phyloP scores from a whole-genome alignment of 1,140 invertebrate genomes.

The Dolichoris vasculosae region DNA sequence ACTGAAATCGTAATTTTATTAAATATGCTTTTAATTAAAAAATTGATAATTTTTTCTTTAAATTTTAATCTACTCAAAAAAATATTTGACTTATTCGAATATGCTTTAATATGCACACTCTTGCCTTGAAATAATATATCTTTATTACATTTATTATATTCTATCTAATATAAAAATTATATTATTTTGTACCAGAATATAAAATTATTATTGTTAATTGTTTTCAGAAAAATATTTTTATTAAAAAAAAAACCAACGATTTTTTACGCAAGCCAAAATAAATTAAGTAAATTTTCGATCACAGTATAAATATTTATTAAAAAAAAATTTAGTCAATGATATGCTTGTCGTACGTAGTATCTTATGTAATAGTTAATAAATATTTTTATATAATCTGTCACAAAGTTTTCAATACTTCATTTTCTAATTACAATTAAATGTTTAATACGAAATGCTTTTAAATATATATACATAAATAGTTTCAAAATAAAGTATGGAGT shows the following conservation, averaged over 20 bases:
- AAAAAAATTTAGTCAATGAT: conserved; percentile 27
- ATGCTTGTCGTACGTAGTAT: conserved; percentile 13
- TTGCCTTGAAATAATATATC: no score
- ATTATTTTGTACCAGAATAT: no score
- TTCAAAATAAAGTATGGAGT: no score
- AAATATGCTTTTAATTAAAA: no score
- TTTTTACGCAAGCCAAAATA: conserved; percentile 23
- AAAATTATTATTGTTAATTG: not conserved
- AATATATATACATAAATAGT: not conserved
- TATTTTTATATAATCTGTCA: conserved; percentile 27
- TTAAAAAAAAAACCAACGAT: conserved; percentile 13
- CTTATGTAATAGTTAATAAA: conserved; percentile 34
- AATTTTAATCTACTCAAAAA: no score
- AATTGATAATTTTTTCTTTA: no score
- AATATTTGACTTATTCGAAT: no score
- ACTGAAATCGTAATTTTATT: no score
- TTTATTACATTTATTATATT: no score
- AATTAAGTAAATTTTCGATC: conserved; percentile 21
- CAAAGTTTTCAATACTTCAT: conserved; percentile 31
- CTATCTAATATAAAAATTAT: no score
- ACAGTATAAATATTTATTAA: conserved; percentile 37
- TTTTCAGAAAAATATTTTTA: conserved; percentile 30
- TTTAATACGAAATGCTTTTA: not conserved
- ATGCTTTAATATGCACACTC: no score
- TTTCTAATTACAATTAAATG: not conserved